Evolutionary conservation across 2,113 vertebrate species (phyloP), one percentile per base, ranked within the genome.

Genomic region (Solenodon paradoxus): DNA sequence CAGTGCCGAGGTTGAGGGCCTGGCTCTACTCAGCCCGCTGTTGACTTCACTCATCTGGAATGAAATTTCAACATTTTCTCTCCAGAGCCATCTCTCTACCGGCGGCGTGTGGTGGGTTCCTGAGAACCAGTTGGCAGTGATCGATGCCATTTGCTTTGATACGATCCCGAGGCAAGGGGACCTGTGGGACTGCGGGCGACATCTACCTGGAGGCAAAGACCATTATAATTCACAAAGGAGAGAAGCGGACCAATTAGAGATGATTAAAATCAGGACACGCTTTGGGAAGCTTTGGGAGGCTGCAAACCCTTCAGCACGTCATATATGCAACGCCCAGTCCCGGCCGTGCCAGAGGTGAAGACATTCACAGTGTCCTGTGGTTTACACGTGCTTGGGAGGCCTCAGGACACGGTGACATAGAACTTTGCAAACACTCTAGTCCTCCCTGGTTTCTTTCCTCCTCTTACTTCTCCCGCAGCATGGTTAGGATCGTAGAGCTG

Each of bases 201-300:
- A 59, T 68, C 69, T 75, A 84, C 92, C 80, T 71, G 30, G 64
- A 78, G 95, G 93, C 51, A 7, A 68, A 68, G 95, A 64, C 80
- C 84, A 79, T 91, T 83, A 32, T 82, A 90, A 92, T 66, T 95
- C 90, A 49, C 82, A 89, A 57, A 96, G 84, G 69, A 66, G 66
- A 92, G 61, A 95, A 91, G 35, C 83, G 93, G 71, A 87, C 95
- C 82, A 95, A 87, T 95, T 96, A 96, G 84, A 90, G 92, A 61
- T 92, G 88, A 95, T 95, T 85, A 97, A 88, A 97, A 94, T 72
- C 66, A 91, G 90, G 95, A 87, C 61, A n/a, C 51, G 38, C 45
- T 19, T 40, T 83, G 92, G 87, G 92, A 95, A 93, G 28, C 80
- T 82, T 64, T 74, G 5, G n/a, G 3, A 17, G 45, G 57, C 40